Evolutionary conservation across 2,888 invertebrate species (phyloP), one percentile per base, ranked within the genome.

Genomic region (Erebia epiphron): DNA sequence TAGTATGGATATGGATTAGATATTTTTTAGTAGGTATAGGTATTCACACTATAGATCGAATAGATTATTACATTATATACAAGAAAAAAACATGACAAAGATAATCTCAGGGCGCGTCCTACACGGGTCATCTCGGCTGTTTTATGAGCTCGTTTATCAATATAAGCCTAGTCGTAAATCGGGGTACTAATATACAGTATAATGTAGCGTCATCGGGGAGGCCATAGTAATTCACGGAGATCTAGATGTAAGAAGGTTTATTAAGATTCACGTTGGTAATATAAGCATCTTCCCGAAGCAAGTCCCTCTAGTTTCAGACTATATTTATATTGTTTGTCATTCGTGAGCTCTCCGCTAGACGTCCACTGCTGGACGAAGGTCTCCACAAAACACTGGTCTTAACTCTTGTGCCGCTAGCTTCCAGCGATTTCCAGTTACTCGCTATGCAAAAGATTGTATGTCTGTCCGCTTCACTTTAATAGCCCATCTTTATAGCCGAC

Each of bases 91-190:
- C 52, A 52, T 52, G n/a, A 52, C 16, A 16, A 52, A 16, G 9
- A n/a, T 58, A 35, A 58, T 8, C 58, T 58, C 35, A 41, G 41
- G 41, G 43, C 16, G n/a, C 41, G 41, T 10, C 1, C 21, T 26
- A 60, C 60, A 16, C 16, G 60, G 60, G 41, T 60, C 61, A 61
- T 18, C 43, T 18, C 61, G 57, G 57, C 26, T 9, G 72, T 71
- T 74, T 74, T 74, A 76, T 74, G 71, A 73, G 57, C 61, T 64
- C 74, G 68, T 73, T 70, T 70, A 74, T 76, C 75, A 74, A 74
- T 75, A 74, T 73, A 72, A 70, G 66, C 52, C 21, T 11, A 63
- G 46, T 69, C 69, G 72, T 75, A 75, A 74, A 75, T 75, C 64
- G 68, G 16, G 56, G 69, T 58, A 74, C 69, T 73, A 73, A 71